A percentile compares a stretch with the other conserved stretches of the same genome.
Conservation (phyloP, 2,888 invertebrate species). For the Rhagophthalmus giganteus region DNA sequence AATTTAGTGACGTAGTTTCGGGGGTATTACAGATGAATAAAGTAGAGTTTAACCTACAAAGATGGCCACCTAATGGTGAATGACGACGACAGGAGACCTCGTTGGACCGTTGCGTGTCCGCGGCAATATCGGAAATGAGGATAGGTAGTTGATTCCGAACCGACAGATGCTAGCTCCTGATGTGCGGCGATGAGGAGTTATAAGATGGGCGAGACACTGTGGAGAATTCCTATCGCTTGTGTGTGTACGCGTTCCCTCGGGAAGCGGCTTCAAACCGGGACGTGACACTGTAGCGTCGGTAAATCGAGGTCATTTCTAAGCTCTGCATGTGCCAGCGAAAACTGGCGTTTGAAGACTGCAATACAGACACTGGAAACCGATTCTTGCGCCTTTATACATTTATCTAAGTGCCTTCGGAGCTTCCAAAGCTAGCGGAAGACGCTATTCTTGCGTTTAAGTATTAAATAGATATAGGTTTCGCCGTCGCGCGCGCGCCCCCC, state of each 20-base stretch:
- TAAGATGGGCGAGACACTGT: conserved; percentile 40
- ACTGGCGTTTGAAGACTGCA: conserved; percentile 34
- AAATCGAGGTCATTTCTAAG: conserved; percentile 52
- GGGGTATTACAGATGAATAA: conserved; percentile 31
- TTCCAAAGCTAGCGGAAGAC: conserved; percentile 14
- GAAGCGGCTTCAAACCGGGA: conserved; percentile 48
- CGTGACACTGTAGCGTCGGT: conserved; percentile 47
- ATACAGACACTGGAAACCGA: conserved; percentile 35
- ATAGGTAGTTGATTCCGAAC: conserved; percentile 37
- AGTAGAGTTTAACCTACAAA: conserved; percentile 30
- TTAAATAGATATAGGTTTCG: conserved; percentile 21
- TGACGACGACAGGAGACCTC: conserved; percentile 43
- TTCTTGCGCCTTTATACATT: conserved; percentile 32
- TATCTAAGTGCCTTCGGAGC: conserved; percentile 23
- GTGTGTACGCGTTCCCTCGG: conserved; percentile 42
- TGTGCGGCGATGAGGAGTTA: conserved; percentile 43
- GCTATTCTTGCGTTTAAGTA: conserved; percentile 22
- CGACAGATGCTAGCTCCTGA: conserved; percentile 40
- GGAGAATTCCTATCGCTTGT: conserved; percentile 37
- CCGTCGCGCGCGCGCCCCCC: conserved; percentile 11
- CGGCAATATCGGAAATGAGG: conserved; percentile 35
- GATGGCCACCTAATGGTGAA: conserved; percentile 41
- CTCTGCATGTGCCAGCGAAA: conserved; percentile 47
- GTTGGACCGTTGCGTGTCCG: conserved; percentile 41
- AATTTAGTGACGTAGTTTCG: conserved; percentile 27